Percentiles rank a stretch among this genome's conserved stretches.
Evolutionary conservation across 2,797 vertebrate genomes (phyloP).

Genomic region (Cossypha polioptera): DNA sequence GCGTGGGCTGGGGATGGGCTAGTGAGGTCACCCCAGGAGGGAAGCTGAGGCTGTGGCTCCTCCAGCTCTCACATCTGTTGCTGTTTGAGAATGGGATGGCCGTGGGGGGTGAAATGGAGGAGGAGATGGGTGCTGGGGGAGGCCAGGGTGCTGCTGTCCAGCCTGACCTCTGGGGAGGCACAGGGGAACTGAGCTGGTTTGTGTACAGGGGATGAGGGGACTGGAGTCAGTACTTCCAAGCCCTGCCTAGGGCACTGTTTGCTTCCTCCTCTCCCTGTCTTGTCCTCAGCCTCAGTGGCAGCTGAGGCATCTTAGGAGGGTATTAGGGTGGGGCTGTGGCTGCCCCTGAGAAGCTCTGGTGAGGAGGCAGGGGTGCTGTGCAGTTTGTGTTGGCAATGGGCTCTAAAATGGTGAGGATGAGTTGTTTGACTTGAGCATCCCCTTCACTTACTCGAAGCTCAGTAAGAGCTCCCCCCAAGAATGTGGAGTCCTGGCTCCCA

Average conservation of each 20-base stretch:
- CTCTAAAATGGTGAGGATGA: not conserved
- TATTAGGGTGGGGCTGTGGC: not conserved
- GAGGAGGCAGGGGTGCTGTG: not conserved
- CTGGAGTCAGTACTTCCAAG: not conserved
- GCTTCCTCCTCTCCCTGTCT: fast-evolving
- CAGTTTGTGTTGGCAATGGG: not conserved
- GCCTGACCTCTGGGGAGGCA: fast-evolving
- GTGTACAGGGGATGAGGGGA: not conserved
- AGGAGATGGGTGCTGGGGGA: not conserved
- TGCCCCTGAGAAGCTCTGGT: not conserved
- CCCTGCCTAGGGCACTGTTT: fast-evolving
- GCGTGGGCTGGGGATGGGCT: not conserved
- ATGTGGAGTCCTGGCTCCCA: fast-evolving
- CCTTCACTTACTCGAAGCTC: not conserved
- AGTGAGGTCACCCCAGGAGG: not conserved
- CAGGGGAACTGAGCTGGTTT: fast-evolving
- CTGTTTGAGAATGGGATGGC: fast-evolving
- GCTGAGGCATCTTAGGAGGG: not conserved
- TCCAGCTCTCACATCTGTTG: fast-evolving
- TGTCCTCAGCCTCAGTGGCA: fast-evolving
- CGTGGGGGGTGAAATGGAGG: fast-evolving
- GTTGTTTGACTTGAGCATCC: not conserved
- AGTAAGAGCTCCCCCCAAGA: not conserved
- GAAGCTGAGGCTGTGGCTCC: fast-evolving
- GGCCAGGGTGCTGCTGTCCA: not conserved